These are phyloP conservation scores for Sebastes steindachneri DNA, from an alignment of 2,797 vertebrate genomes.

Conservation along the genomic window DNA sequence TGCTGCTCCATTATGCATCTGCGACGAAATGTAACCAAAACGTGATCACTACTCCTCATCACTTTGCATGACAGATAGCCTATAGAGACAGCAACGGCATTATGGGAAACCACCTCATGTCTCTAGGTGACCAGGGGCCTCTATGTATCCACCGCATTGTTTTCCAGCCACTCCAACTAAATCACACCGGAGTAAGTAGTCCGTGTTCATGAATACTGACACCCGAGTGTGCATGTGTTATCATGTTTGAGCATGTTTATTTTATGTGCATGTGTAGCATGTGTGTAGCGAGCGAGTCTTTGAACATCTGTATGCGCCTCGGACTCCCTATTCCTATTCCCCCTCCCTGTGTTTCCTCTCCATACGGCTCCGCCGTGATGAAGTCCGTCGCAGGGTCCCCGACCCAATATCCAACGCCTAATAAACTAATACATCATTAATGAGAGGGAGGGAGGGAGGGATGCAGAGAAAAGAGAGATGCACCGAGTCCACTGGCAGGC, in stretches of 20 bases:
- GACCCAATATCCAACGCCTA: slow-evolving; percentile 80
- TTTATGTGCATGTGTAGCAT: slow-evolving; percentile 47
- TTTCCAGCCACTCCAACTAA: slow-evolving; percentile 65
- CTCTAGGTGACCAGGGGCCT: slow-evolving; percentile 32
- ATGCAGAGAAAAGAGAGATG: slow-evolving; percentile 52
- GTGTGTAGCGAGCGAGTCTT: slow-evolving; percentile 24
- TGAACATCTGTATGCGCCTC: slow-evolving; percentile 63
- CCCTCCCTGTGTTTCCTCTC: slow-evolving; percentile 67
- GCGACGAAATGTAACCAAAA: slow-evolving; percentile 57
- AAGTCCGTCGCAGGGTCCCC: slow-evolving; percentile 78
- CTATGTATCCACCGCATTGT: slow-evolving; percentile 27
- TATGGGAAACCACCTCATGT: slow-evolving; percentile 56
- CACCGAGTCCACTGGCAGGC: slow-evolving; percentile 57
- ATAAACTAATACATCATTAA: slow-evolving; percentile 84
- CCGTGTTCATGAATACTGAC: slow-evolving; percentile 77
- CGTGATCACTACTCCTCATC: slow-evolving; percentile 20
- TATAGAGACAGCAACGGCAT: slow-evolving; percentile 35
- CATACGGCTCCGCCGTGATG: slow-evolving; percentile 64
- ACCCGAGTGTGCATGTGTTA: slow-evolving; percentile 44
- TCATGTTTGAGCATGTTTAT: slow-evolving; percentile 63
- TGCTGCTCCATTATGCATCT: slow-evolving; percentile 42
- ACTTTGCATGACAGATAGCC: slow-evolving; percentile 42
- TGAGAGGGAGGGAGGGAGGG: slow-evolving; percentile 59
- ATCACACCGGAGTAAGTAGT: slow-evolving; percentile 63
- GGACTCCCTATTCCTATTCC: slow-evolving; percentile 42